These are phyloP conservation scores for Atethmia centrago DNA, from an alignment of 2,888 invertebrate species.

Conservation along the genomic window DNA sequence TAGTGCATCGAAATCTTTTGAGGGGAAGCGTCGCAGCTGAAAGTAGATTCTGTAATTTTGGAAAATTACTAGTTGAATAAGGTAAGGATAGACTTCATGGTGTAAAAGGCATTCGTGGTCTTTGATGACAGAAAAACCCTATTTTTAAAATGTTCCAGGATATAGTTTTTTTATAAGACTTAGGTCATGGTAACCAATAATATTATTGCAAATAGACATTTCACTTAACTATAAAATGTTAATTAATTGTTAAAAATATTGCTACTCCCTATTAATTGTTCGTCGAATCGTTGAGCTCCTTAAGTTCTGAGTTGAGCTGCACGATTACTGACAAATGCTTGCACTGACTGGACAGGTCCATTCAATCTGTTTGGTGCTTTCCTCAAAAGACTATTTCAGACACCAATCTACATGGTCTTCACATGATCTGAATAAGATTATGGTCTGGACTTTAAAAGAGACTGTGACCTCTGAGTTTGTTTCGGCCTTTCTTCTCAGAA, in stretches of 20 bases:
- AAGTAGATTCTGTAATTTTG: slow-evolving; percentile 4
- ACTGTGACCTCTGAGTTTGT: too few species aligned
- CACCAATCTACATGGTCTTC: too few species aligned
- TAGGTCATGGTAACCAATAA: not conserved
- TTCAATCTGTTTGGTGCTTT: too few species aligned
- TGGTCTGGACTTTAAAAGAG: too few species aligned
- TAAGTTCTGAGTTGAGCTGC: too few species aligned
- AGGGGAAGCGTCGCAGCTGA: slow-evolving; percentile 23
- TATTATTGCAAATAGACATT: not conserved
- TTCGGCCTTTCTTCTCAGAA: too few species aligned
- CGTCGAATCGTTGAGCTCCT: too few species aligned
- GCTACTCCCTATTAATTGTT: not conserved
- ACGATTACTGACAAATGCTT: too few species aligned
- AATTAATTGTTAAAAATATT: not conserved
- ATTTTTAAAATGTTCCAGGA: not conserved
- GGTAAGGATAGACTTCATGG: not conserved
- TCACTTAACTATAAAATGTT: not conserved
- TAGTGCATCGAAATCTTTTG: slow-evolving; percentile 63
- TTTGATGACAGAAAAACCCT: not conserved
- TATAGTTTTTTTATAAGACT: not conserved
- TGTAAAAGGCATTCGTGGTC: not conserved
- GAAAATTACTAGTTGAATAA: slow-evolving; percentile 1
- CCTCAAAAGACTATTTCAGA: too few species aligned
- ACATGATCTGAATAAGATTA: too few species aligned
- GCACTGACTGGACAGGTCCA: too few species aligned